Evolutionary conservation across 2,888 invertebrate genomes (phyloP).

Genomic region (Merodon equestris): DNA sequence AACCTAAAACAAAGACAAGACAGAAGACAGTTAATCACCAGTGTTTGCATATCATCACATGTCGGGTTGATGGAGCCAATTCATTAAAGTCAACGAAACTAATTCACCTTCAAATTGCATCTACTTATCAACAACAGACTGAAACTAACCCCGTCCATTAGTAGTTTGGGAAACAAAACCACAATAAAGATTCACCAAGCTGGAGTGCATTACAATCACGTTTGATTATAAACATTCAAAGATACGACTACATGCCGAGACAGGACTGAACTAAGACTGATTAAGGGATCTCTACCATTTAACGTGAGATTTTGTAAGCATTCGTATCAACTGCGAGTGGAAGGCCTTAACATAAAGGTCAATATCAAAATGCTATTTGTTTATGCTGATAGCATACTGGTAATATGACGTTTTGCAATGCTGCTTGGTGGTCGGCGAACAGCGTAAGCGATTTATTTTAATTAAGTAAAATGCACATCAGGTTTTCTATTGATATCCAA

Average conservation of each 20-base stretch:
- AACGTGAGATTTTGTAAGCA: neutral
- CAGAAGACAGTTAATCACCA: too few species aligned
- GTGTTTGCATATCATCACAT: neutral
- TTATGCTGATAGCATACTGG: conserved; percentile 29
- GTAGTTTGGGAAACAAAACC: conserved; percentile 26
- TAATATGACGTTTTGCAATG: neutral
- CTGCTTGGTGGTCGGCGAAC: too few species aligned
- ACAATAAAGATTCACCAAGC: conserved; percentile 7
- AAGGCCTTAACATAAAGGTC: conserved; percentile 34
- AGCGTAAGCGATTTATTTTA: neutral
- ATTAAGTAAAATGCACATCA: conserved; percentile 35
- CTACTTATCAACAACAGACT: conserved; percentile 3
- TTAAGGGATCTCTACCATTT: conserved; percentile 15
- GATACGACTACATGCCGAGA: neutral
- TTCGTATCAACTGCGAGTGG: neutral
- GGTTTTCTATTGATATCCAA: conserved; percentile 7
- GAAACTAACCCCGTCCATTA: neutral
- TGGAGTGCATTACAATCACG: conserved; percentile 1
- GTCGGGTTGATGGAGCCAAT: too few species aligned
- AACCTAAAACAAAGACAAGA: neutral
- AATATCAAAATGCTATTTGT: conserved; percentile 40
- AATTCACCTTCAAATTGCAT: conserved; percentile 16
- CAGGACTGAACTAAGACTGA: neutral
- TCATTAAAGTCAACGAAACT: neutral
- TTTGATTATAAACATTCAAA: too few species aligned